phyloP scores from a whole-genome alignment of 1,140 invertebrate genomes.

The Drosophila setifemur region DNA sequence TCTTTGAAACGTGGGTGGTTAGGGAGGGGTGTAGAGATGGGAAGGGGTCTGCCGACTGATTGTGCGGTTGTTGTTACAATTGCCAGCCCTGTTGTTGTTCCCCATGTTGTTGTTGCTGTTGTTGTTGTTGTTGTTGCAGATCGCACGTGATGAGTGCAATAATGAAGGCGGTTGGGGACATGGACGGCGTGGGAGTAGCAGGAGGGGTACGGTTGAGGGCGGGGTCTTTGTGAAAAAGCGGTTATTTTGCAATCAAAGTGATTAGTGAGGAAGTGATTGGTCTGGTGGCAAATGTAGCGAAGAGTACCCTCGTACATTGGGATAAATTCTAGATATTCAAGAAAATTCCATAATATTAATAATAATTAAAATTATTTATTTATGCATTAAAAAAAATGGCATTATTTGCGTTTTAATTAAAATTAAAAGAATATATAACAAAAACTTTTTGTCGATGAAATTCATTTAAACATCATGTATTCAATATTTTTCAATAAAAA shows the following conservation, averaged over 20 bases:
- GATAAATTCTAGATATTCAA: neutral
- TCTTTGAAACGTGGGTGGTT: constrained; percentile 16
- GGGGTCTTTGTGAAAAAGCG: constrained; percentile 1
- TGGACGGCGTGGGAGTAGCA: neutral
- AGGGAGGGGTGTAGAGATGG: neutral
- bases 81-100: constrained; percentile 64
- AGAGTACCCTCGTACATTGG: neutral
- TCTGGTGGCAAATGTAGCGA: neutral
- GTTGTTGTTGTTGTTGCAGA: constrained; percentile 31
- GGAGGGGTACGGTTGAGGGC: neutral
- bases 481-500: no score
- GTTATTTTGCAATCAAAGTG: constrained; percentile 52
- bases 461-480: no score
- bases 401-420: no score
- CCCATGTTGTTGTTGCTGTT: constrained; percentile 27
- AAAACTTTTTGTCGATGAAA: no score
- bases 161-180: constrained; percentile 24
- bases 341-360: neutral
- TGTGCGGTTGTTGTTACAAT: constrained; percentile 77
- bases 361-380: no score
- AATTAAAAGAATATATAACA: no score
- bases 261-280: constrained; percentile 40
- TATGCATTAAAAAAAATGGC: no score
- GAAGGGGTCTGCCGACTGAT: constrained; percentile 36
- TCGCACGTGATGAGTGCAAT: constrained; percentile 65